phyloP scores from a whole-genome alignment of 2,113 vertebrate species.

The Sinocyclocheilus rhinocerous region DNA sequence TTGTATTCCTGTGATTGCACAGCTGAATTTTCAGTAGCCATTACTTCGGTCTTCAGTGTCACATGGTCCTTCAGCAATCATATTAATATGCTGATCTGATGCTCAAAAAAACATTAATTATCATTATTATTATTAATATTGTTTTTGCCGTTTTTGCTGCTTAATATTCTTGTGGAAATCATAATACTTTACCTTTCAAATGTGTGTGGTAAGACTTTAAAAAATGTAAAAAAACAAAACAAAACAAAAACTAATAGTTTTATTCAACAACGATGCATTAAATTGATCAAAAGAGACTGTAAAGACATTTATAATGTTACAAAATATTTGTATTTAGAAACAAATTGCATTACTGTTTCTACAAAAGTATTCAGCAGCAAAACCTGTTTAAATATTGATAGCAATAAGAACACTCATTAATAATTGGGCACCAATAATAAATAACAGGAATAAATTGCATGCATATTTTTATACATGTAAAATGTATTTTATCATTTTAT shows the following conservation, averaged over 20 bases:
- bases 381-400: neutral
- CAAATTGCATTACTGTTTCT: neutral
- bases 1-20: neutral
- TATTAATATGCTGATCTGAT: neutral
- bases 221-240: too few species aligned
- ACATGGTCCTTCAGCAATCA: neutral
- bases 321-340: neutral
- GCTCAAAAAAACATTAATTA: neutral
- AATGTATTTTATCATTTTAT: too few species aligned
- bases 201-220: neutral
- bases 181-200: neutral
- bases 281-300: neutral
- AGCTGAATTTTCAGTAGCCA: neutral
- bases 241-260: too few species aligned
- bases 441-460: neutral
- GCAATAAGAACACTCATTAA: neutral
- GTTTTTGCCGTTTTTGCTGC: neutral
- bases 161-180: neutral
- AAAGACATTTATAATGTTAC: neutral
- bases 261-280: neutral
- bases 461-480: neutral
- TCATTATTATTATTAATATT: neutral
- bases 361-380: neutral
- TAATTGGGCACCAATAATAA: neutral
- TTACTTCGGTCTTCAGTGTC: neutral